Percentiles rank a stretch among this genome's conserved stretches.
These are phyloP conservation scores for Iselma pallidipennis DNA, from an alignment of 2,888 invertebrate genomes.

Conservation along the genomic window DNA sequence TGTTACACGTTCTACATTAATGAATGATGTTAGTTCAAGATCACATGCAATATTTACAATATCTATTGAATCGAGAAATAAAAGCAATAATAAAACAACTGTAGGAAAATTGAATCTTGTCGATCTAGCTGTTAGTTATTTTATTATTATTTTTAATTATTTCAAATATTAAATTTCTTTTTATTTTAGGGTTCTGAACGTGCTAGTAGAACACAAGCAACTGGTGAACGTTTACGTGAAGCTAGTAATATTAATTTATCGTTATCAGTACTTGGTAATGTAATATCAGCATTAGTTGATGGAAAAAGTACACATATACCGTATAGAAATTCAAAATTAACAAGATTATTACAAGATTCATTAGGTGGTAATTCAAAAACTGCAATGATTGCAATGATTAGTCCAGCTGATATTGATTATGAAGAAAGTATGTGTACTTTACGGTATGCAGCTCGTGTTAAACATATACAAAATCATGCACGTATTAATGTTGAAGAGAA, in stretches of 20 bases:
- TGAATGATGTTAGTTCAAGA: slow-evolving; percentile 96
- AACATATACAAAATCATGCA: slow-evolving; percentile 95
- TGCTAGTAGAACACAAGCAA: slow-evolving; percentile 95
- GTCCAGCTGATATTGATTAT: slow-evolving; percentile 95
- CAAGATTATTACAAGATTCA: slow-evolving; percentile 92
- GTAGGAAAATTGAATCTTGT: slow-evolving; percentile 97
- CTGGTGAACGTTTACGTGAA: slow-evolving; percentile 90
- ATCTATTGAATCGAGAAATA: slow-evolving; percentile 94
- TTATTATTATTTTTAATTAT: background rate
- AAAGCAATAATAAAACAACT: slow-evolving; percentile 80
- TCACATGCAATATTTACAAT: slow-evolving; percentile 99
- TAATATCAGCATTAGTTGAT: slow-evolving; percentile 97
- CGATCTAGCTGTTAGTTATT: slow-evolving; percentile 82
- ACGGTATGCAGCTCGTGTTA: slow-evolving; percentile 95
- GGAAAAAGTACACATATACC: slow-evolving; percentile 97
- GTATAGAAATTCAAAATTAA: slow-evolving; percentile 96
- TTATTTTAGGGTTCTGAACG: slow-evolving; percentile 86
- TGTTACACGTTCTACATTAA: slow-evolving; percentile 88
- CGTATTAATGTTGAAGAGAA: slow-evolving; percentile 97
- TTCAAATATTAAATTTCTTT: slow-evolving; percentile 17
- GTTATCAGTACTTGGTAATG: slow-evolving; percentile 95
- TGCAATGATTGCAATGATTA: slow-evolving; percentile 95
- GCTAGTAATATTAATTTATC: slow-evolving; percentile 98
- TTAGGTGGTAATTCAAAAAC: slow-evolving; percentile 96
- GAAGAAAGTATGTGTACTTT: slow-evolving; percentile 97